Percentiles rank a stretch among this genome's conserved stretches.
Conservation (phyloP, 2,113 vertebrate species). For the Ophiodon elongatus region DNA sequence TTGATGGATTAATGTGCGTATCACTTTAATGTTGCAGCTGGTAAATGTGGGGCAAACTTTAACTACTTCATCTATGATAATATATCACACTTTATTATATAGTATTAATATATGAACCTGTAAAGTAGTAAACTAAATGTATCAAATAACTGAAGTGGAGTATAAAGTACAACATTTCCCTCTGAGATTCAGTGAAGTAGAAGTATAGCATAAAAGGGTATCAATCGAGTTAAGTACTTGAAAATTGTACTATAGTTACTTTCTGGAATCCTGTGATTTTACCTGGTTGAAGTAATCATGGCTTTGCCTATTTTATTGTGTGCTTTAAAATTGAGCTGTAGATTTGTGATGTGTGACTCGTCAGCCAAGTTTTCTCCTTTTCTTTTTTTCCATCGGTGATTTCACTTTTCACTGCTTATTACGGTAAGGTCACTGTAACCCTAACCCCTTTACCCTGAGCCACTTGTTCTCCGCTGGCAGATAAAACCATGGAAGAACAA, state of each 20-base stretch:
- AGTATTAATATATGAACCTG: neutral
- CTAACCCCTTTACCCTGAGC: neutral
- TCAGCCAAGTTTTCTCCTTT: neutral
- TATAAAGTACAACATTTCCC: neutral
- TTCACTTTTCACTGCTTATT: neutral
- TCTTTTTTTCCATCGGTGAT: neutral
- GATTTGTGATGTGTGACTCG: neutral
- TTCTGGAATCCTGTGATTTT: neutral
- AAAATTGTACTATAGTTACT: neutral
- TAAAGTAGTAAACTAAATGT: neutral
- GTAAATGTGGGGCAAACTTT: neutral
- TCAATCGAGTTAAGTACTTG: neutral
- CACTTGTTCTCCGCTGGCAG: neutral
- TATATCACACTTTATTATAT: neutral
- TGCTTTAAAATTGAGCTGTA: no score
- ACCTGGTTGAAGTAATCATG: neutral
- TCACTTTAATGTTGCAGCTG: neutral
- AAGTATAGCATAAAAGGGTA: neutral
- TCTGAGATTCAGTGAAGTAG: neutral
- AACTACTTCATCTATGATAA: neutral
- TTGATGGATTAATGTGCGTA: neutral
- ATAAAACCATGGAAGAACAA: neutral
- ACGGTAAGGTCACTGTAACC: neutral
- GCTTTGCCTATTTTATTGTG: no score
- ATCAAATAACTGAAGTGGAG: neutral